Base-by-base conservation (phyloP, 2,888 invertebrate genomes). In the Drosophila sordidula region DNA sequence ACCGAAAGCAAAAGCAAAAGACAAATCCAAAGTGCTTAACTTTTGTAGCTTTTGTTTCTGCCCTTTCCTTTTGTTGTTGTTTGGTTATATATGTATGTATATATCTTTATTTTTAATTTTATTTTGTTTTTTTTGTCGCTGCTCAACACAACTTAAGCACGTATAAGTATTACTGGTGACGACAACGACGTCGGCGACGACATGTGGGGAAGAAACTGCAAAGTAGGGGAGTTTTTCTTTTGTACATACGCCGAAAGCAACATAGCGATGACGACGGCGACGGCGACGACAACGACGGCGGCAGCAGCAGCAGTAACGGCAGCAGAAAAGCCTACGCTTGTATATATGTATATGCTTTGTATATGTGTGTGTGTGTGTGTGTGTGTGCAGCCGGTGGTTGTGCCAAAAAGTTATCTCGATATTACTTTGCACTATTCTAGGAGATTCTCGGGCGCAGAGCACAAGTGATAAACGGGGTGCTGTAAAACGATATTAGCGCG, bases 351-450 rank as follows among this genome's bases (percentile, higher is more conserved):
- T 1, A 18, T 18, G 57, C n/a, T n/a, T n/a, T n/a, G n/a, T 11
- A 32, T 3, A 32, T 16, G 22, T 16, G 26, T 54, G 9, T 36
- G 16, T 36, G 39, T 46, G 57, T 66, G 52, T 61, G 59, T 54
- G 44, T 54, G 36, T 57, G 70, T 78, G 76, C 83, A 87, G 85
- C 89, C 89, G 86, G 86, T 89, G 89, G 86, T 89, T 82, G 80
- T 69, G 69, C 66, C 69, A 71, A 79, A 75, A 64, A 54, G 32
- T 67, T 58, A 74, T 75, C 80, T 61, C 44, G 34, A 78, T 76
- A 71, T 80, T 71, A 70, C 62, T 82, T 87, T 51, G 63, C 78
- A 84, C 72, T 68, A 67, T 68, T 76, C 44, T 56, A 38, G n/a
- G 36, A 52, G 26, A 73, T 49, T 59, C 46, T 50, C 39, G 45